These are phyloP conservation scores for Falco novaeseelandiae DNA, from an alignment of 2,797 vertebrate genomes.

Conservation along the genomic window DNA sequence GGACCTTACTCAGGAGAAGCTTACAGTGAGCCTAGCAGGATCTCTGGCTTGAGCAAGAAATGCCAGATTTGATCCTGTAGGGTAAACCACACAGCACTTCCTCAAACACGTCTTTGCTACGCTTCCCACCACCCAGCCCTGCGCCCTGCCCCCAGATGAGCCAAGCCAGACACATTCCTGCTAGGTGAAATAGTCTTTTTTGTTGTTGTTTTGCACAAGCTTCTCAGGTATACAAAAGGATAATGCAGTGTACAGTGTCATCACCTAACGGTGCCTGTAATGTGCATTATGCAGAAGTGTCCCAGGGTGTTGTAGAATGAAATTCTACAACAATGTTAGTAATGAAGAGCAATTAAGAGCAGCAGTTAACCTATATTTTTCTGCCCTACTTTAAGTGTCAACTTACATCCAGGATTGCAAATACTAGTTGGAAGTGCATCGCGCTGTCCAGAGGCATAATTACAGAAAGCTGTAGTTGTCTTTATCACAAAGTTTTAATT, in stretches of 20 bases:
- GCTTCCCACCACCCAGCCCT: neutral
- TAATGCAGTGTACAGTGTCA: neutral
- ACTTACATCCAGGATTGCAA: slow-evolving; percentile 3
- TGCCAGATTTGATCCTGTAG: neutral
- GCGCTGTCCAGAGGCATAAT: slow-evolving; percentile 52
- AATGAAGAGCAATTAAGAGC: slow-evolving; percentile 29
- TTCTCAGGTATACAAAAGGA: neutral
- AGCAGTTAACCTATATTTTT: slow-evolving; percentile 55
- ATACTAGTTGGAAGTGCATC: neutral
- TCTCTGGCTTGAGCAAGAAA: neutral
- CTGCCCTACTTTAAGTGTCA: slow-evolving; percentile 9
- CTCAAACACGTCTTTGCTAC: neutral
- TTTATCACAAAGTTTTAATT: slow-evolving; percentile 66
- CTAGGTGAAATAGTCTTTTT: neutral
- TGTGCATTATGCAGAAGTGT: neutral
- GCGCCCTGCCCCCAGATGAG: neutral
- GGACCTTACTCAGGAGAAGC: neutral
- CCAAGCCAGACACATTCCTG: neutral
- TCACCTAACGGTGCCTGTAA: neutral
- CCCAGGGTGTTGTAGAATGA: neutral
- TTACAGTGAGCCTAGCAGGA: neutral
- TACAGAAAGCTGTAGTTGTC: slow-evolving; percentile 42
- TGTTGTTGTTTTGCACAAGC: neutral
- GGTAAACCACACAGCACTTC: neutral
- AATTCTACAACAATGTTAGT: slow-evolving; percentile 18